Evolutionary conservation across 2,888 invertebrate species (phyloP), one percentile per base, ranked within the genome.

Genomic region (Drosophila parthenogenetica): DNA sequence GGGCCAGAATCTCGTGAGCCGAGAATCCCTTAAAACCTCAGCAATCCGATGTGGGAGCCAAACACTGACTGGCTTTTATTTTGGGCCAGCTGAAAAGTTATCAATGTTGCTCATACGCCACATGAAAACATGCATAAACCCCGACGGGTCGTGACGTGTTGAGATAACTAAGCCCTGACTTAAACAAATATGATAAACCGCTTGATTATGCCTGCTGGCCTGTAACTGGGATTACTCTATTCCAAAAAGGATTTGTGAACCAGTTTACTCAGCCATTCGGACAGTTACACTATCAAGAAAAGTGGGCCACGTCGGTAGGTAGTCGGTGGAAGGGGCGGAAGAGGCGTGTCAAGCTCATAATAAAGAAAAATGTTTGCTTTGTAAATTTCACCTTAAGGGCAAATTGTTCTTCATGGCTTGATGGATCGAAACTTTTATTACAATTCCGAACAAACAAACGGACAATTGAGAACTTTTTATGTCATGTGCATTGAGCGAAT

Each of bases 171-270:
- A 11, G 5, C 4, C 11, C 37, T 11, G 29, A 67, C 67, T 85
- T 80, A 63, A 60, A 76, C 79, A 81, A 85, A 81, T 87, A 87
- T 81, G 71, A 78, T 84, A 81, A 79, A 74, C 75, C 60, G 60
- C 87, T 76, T 79, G 86, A 79, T 85, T 85, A 79, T 73, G 69
- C 43, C 65, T 70, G 29, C 29, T 29, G 8, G 8, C 29, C 29
- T 29, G 55, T 49, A 63, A 61, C 39, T 65, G 66, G 71, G 79
- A 78, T 65, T 80, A 19, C 7, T 14, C 14, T 32, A 11, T 14
- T 1, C 54, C 50, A 69, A 66, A 59, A 53, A 64, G 69, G 65
- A 66, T 63, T 82, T 82, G 64, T 58, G 61, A 64, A 53, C 42
- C 48, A 64, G 79, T 68, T 72, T 69, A 69, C 58, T 61, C 43